Base-by-base conservation (phyloP, 2,797 vertebrate genomes). In the Poecilia gillii region DNA sequence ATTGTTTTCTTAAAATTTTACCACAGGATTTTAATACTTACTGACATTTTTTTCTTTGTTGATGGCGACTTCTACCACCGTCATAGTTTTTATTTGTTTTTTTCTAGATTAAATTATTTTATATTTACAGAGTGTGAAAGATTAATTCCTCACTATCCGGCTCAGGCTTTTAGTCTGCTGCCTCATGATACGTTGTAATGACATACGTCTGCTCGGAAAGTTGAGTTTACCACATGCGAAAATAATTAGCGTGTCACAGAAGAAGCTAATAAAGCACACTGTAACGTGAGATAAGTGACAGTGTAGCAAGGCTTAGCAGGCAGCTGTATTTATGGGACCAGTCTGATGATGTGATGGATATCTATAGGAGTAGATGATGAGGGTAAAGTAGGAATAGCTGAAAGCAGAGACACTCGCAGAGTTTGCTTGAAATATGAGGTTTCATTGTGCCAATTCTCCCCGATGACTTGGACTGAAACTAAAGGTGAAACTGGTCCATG, bases 321-420 rank as follows among this genome's bases (percentile, higher is more conserved):
- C 79, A 78, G 87, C 75, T 82, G 84, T 90, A 91, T 90, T 90
- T 85, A 91, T 84, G 87, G 74, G 25, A 76, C 83, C 86, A 84
- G 88, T 87, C 68, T 76, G 75, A 84, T 78, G 49, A 47, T 84
- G 78, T 75, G 79, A 88, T 85, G 85, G 88, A 79, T 91, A 88
- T 88, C 64, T 82, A 45, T 28, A 71, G 41, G 39, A 71, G 23
- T 9, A 70, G 66, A 43, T 25, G 41, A 70, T n/a, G 41, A 71
- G 41, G 39, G 39, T 16, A 41, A 71, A 71, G 41, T 45, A n/a
- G 68, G 25, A 13, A 71, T 71, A n/a, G 41, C 41, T 71, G 41
- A 45, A 71, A 45, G 41, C 25, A 39, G 64, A 68, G 36, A 39
- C 33, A 68, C 64, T 71, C 6, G 25, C 23, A 45, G 41, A 45